Conservation (phyloP, 1,140 invertebrate genomes). For the Drosophila mauritiana region DNA sequence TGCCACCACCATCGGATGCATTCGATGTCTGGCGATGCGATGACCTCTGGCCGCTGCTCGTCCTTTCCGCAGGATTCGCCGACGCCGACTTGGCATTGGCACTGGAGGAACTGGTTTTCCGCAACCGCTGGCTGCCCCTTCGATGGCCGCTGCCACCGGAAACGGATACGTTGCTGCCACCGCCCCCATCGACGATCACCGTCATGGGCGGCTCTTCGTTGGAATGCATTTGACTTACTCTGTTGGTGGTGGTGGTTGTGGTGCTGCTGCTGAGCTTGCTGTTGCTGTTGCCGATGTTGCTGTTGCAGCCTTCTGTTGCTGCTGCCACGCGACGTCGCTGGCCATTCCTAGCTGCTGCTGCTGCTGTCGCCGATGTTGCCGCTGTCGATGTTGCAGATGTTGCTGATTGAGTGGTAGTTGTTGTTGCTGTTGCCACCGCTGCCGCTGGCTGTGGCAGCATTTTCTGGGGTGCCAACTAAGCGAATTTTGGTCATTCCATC, state of each 20-base stretch:
- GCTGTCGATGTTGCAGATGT: constrained; percentile 8
- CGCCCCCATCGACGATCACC: constrained; percentile 63
- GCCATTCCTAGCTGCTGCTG: constrained; percentile 46
- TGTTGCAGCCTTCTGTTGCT: constrained; percentile 54
- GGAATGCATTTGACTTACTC: constrained; percentile 70
- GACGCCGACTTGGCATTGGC: constrained; percentile 41
- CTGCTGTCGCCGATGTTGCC: constrained; percentile 20
- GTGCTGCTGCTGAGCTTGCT: constrained; percentile 27
- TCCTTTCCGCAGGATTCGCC: constrained; percentile 28
- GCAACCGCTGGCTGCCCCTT: constrained; percentile 48
- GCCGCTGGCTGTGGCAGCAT: constrained; percentile 70
- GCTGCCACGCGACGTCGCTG: constrained; percentile 75
- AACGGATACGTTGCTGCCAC: constrained; percentile 9
- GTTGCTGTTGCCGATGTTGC: constrained; percentile 22
- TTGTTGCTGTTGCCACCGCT: constrained; percentile 28
- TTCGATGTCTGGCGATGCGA: constrained; percentile 35
- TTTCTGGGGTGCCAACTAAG: constrained; percentile 50
- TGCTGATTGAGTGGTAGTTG: constrained; percentile 23
- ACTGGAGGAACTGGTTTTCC: constrained; percentile 79
- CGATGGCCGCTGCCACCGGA: constrained; percentile 28
- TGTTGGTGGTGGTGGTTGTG: constrained; percentile 41
- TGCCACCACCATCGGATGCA: constrained; percentile 21
- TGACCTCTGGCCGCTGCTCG: constrained; percentile 5
- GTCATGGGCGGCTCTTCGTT: constrained; percentile 76
- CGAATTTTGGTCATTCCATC: constrained; percentile 64